Conservation (phyloP, 2,113 vertebrate species). For the Lota lota region DNA sequence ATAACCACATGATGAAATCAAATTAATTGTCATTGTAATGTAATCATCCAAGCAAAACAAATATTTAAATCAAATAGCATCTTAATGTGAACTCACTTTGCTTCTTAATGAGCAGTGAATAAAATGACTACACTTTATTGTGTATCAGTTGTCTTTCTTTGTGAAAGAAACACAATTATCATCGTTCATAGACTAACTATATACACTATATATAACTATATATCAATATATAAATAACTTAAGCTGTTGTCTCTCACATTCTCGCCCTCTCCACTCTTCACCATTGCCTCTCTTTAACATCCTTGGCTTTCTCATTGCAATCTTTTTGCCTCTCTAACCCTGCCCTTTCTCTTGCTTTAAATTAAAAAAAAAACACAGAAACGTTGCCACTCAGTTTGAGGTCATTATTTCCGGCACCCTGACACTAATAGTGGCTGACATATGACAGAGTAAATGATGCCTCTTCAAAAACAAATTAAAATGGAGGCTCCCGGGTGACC, state of each 20-base stretch:
- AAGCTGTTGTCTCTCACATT: neutral
- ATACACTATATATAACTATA: too few species aligned
- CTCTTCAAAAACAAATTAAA: conserved; percentile 15
- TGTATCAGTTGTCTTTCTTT: too few species aligned
- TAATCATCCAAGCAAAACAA: too few species aligned
- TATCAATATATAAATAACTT: too few species aligned
- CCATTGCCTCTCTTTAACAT: neutral
- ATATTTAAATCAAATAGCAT: too few species aligned
- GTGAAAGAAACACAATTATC: too few species aligned
- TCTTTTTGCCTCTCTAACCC: neutral
- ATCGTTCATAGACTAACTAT: too few species aligned
- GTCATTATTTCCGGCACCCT: conserved; percentile 1
- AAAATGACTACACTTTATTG: too few species aligned
- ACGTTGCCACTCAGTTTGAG: neutral
- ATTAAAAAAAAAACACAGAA: neutral
- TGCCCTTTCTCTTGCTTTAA: neutral
- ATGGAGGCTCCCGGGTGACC: conserved; percentile 1
- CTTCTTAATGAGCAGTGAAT: too few species aligned
- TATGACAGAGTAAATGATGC: conserved; percentile 4
- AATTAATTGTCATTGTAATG: too few species aligned
- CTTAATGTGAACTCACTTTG: too few species aligned
- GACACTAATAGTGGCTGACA: conserved; percentile 35
- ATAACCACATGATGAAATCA: too few species aligned
- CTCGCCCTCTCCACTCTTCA: neutral
- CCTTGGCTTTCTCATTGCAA: neutral